Evolutionary conservation across 2,113 vertebrate species (phyloP).

Genomic region (Brachirus orientalis): DNA sequence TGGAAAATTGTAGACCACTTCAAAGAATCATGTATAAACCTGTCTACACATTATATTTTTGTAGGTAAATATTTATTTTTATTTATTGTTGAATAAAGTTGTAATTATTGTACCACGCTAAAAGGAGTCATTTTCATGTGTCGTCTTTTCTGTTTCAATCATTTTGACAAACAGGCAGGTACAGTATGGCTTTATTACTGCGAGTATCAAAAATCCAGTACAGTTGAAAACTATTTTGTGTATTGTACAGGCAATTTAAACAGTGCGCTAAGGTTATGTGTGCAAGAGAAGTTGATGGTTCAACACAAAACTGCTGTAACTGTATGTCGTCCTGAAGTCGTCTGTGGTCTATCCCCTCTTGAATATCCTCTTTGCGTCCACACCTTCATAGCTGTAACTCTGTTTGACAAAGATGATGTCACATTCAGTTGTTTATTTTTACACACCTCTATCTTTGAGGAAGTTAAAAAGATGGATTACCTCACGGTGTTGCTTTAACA

Average conservation of each 20-base stretch:
- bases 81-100: constrained; percentile 83
- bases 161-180: background rate
- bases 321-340: background rate
- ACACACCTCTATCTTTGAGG: background rate
- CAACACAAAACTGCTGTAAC: constrained; percentile 36
- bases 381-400: constrained; percentile 91
- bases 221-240: too few species aligned
- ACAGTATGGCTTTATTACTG: constrained; percentile 59
- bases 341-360: constrained; percentile 84
- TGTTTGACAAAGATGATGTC: constrained; percentile 61
- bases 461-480: too few species aligned
- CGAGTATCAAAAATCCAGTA: constrained; percentile 65
- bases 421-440: background rate
- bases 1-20: constrained; percentile 36
- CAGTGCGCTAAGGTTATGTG: constrained; percentile 3
- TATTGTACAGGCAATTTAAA: constrained; percentile 14
- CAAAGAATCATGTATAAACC: constrained; percentile 59
- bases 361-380: constrained; percentile 92
- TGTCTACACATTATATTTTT: constrained; percentile 83
- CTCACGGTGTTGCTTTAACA: background rate
- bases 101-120: constrained; percentile 68
- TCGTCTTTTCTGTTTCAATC: background rate
- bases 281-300: background rate
- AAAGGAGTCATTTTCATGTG: constrained; percentile 25
- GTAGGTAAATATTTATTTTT: constrained; percentile 83